A percentile compares a stretch with the other conserved stretches of the same genome.
phyloP scores from a whole-genome alignment of 2,797 vertebrate species.

The Cyprinella venusta region DNA sequence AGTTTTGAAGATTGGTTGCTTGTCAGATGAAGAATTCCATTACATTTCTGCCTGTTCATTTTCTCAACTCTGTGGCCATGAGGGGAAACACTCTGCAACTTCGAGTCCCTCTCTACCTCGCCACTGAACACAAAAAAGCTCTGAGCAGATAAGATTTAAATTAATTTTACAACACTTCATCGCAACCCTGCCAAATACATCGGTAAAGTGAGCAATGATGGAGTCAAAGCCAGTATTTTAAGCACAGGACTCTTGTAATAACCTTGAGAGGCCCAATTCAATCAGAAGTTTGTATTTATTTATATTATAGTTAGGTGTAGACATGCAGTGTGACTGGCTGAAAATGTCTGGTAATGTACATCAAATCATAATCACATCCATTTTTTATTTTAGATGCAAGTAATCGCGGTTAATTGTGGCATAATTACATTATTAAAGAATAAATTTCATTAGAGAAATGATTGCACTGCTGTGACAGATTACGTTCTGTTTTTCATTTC shows the following conservation, averaged over 20 bases:
- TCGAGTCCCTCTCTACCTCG: constrained; percentile 44
- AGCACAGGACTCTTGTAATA: neutral
- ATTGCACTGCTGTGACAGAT: neutral
- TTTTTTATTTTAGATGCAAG: no score
- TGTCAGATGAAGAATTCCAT: constrained; percentile 82
- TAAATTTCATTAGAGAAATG: neutral
- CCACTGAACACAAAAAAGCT: constrained; percentile 58
- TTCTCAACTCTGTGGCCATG: constrained; percentile 56
- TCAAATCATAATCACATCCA: neutral
- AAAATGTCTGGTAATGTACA: no score
- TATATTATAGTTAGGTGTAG: neutral
- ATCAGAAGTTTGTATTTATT: neutral
- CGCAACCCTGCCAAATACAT: constrained; percentile 14
- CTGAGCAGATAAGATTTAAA: constrained; percentile 40
- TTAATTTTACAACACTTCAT: constrained; percentile 51
- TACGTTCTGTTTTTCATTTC: neutral
- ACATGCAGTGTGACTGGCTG: neutral
- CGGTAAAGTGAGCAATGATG: constrained; percentile 16
- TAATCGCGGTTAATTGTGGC: rapidly evolving
- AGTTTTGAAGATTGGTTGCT: constrained; percentile 84
- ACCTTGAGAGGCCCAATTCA: neutral
- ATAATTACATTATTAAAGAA: neutral
- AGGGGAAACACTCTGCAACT: constrained; percentile 62
- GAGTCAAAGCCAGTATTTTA: constrained; percentile 12
- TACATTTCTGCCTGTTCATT: constrained; percentile 74